Conservation (phyloP, 2,113 vertebrate genomes). For the Sebastes fasciatus region DNA sequence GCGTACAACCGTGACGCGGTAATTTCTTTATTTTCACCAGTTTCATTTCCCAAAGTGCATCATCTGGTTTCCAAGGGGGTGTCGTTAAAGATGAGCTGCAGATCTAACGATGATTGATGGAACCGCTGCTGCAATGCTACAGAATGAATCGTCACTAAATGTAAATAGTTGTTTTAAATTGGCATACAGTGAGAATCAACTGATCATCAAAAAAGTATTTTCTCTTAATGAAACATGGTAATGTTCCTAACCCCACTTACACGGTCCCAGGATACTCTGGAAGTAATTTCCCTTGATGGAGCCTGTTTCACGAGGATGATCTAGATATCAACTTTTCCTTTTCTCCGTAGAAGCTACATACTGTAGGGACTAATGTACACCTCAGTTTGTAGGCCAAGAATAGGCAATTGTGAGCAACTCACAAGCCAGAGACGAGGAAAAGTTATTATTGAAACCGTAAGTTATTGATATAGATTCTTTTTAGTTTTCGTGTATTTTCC, state of each 20-base stretch:
- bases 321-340: conserved; percentile 8
- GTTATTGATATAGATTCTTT: not conserved
- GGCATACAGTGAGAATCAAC: conserved; percentile 12
- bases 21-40: too few species aligned
- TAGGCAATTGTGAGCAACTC: not conserved
- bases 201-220: conserved; percentile 36
- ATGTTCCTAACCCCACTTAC: conserved; percentile 38
- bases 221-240: conserved; percentile 33
- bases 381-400: not conserved
- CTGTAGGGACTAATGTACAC: not conserved
- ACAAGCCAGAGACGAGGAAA: not conserved
- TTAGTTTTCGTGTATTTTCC: conserved; percentile 12
- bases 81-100: not conserved
- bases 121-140: too few species aligned
- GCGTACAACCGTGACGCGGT: too few species aligned
- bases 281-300: conserved; percentile 42
- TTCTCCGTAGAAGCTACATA: not conserved
- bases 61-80: not conserved
- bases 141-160: not conserved
- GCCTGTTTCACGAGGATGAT: conserved; percentile 9
- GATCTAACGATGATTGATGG: too few species aligned
- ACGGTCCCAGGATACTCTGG: conserved; percentile 29
- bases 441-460: not conserved
- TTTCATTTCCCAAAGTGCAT: too few species aligned
- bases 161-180: conserved; percentile 19